Evolutionary conservation across 2,888 invertebrate genomes (phyloP).

Genomic region (Tortricodes alternella): DNA sequence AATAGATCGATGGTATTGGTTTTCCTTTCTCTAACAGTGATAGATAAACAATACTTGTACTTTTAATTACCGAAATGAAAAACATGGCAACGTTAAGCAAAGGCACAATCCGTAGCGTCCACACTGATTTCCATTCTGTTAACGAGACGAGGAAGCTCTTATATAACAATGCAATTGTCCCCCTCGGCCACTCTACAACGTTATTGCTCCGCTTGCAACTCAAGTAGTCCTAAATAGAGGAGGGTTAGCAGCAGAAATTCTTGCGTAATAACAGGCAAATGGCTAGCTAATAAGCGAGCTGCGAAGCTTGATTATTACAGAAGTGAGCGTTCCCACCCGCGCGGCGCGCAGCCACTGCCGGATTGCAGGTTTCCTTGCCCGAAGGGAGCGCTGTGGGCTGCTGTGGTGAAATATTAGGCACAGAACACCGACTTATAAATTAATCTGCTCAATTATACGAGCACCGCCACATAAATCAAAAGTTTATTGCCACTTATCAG

Average conservation of each 20-base stretch:
- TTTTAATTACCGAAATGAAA: conserved; percentile 28
- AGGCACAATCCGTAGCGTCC: conserved; percentile 25
- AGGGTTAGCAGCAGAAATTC: conserved; percentile 29
- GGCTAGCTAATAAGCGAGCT: conserved; percentile 28
- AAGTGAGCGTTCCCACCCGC: neutral
- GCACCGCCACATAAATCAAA: neutral
- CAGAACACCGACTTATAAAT: neutral
- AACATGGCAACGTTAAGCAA: conserved; percentile 18
- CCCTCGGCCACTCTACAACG: conserved; percentile 18
- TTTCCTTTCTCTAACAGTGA: neutral
- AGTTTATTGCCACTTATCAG: neutral
- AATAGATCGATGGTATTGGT: neutral
- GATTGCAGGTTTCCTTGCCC: neutral
- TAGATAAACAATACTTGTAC: neutral
- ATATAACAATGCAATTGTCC: conserved; percentile 30
- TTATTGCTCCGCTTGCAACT: conserved; percentile 30
- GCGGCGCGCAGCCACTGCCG: neutral
- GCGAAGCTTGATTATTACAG: conserved; percentile 24
- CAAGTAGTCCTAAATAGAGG: conserved; percentile 24
- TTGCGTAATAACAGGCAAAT: conserved; percentile 27
- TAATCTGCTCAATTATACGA: neutral
- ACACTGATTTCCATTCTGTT: conserved; percentile 29
- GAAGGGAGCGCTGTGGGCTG: neutral
- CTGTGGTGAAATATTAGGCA: neutral
- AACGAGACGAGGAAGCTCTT: conserved; percentile 30